These are phyloP conservation scores for Harlomillsia oculata DNA, from an alignment of 1,140 invertebrate genomes.

Conservation along the genomic window DNA sequence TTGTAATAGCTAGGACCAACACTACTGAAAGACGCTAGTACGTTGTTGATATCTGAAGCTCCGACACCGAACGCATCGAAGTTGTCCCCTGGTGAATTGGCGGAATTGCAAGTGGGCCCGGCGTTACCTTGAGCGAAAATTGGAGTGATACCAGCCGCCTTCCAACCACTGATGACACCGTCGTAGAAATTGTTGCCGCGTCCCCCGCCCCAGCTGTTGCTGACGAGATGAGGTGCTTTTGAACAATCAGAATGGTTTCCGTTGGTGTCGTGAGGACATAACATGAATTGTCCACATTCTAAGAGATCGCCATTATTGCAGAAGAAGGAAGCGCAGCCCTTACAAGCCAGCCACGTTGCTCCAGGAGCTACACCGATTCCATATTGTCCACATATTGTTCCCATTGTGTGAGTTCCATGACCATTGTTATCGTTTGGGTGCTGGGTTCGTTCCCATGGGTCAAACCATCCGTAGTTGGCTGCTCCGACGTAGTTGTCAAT, in stretches of 20 bases:
- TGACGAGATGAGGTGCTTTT: constrained; percentile 1
- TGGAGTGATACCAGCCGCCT: constrained; percentile 6
- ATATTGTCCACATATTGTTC: constrained; percentile 1
- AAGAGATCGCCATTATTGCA: not conserved
- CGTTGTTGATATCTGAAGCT: not conserved
- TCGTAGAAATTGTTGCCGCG: not conserved
- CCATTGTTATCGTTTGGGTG: constrained; percentile 15
- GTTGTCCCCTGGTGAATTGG: constrained; percentile 5
- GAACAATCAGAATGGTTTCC: not conserved
- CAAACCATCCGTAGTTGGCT: constrained; percentile 8
- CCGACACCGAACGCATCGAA: constrained; percentile 7
- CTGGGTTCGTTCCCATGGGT: not conserved
- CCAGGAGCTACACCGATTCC: constrained; percentile 19
- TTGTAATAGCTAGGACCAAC: not conserved
- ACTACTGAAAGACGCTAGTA: constrained; percentile 1
- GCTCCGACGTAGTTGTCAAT: constrained; percentile 4
- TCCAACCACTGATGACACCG: constrained; percentile 13
- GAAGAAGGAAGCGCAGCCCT: not conserved
- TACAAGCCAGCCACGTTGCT: constrained; percentile 23
- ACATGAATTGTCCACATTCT: constrained; percentile 17
- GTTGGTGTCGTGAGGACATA: not conserved
- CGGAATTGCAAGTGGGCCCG: constrained; percentile 2
- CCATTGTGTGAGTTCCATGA: constrained; percentile 23
- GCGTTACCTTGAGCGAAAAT: constrained; percentile 15
- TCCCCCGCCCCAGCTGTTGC: constrained; percentile 7